phyloP scores from a whole-genome alignment of 1,140 invertebrate genomes.

The Schlechtendalia chinensis region DNA sequence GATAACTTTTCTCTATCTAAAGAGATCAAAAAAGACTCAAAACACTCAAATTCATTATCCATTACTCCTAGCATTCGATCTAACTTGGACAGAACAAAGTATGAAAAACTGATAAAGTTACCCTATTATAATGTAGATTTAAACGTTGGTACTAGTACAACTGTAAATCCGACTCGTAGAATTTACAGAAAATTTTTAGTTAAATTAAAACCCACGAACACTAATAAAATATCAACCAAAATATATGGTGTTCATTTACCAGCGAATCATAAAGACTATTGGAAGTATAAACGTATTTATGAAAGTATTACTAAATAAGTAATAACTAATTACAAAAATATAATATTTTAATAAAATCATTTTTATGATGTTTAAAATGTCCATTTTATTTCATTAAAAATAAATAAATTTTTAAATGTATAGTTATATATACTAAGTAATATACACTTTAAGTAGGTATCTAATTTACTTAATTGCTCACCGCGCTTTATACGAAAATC shows the following conservation, averaged over 20 bases:
- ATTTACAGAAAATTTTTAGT: neutral
- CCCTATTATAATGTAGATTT: neutral
- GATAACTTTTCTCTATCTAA: neutral
- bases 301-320: neutral
- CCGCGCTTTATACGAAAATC: too few species aligned
- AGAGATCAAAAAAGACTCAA: neutral
- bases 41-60: neutral
- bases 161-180: too few species aligned
- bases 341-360: too few species aligned
- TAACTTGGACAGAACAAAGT: neutral
- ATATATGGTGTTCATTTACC: neutral
- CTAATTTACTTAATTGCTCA: too few species aligned
- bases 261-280: neutral
- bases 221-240: neutral
- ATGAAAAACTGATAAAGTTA: neutral
- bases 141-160: neutral
- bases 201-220: neutral
- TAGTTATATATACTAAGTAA: too few species aligned
- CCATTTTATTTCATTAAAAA: too few species aligned
- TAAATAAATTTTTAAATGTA: too few species aligned
- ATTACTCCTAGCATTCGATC: neutral
- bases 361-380: too few species aligned
- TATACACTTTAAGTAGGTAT: too few species aligned
- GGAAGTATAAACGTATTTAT: slow-evolving; percentile 8
- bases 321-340: neutral